Conservation (phyloP, 2,888 invertebrate species). For the Orthosia gothica region DNA sequence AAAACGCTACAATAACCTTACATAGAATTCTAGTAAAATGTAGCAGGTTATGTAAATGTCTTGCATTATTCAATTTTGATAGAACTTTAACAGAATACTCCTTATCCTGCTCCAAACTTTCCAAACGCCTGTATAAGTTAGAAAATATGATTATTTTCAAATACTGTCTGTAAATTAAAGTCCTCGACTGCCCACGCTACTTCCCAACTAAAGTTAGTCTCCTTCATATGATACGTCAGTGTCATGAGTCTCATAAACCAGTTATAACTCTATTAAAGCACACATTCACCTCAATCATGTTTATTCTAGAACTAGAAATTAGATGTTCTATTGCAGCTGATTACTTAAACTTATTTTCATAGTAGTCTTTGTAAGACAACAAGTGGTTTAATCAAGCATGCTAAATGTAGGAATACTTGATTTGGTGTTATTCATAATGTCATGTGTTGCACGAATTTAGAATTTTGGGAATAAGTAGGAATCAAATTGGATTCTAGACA, state of each 20-base stretch:
- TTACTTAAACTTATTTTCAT: slow-evolving; percentile 29
- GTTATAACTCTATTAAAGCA: slow-evolving; percentile 40
- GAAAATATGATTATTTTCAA: slow-evolving; percentile 7
- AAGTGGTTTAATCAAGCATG: slow-evolving; percentile 27
- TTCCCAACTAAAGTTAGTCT: slow-evolving; percentile 35
- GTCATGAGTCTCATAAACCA: slow-evolving; percentile 28
- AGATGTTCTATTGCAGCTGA: slow-evolving; percentile 24
- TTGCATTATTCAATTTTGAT: not conserved
- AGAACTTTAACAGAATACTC: not conserved
- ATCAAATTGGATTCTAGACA: not conserved
- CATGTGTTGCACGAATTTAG: not conserved
- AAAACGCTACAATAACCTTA: too few species aligned
- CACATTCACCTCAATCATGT: slow-evolving; percentile 31
- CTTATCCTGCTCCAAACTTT: not conserved
- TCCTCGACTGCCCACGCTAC: slow-evolving; percentile 17
- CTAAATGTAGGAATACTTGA: not conserved
- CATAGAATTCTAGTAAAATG: not conserved
- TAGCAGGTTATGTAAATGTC: too few species aligned
- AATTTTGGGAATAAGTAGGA: not conserved
- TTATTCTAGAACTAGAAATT: slow-evolving; percentile 19
- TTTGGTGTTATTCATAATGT: slow-evolving; percentile 6
- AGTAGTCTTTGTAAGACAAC: slow-evolving; percentile 11
- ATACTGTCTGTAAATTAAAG: slow-evolving; percentile 5
- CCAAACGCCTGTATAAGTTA: not conserved
- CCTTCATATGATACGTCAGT: slow-evolving; percentile 29